A percentile compares a stretch with the other conserved stretches of the same genome.
Conservation (phyloP, 2,113 vertebrate species). For the Carassius gibelio region DNA sequence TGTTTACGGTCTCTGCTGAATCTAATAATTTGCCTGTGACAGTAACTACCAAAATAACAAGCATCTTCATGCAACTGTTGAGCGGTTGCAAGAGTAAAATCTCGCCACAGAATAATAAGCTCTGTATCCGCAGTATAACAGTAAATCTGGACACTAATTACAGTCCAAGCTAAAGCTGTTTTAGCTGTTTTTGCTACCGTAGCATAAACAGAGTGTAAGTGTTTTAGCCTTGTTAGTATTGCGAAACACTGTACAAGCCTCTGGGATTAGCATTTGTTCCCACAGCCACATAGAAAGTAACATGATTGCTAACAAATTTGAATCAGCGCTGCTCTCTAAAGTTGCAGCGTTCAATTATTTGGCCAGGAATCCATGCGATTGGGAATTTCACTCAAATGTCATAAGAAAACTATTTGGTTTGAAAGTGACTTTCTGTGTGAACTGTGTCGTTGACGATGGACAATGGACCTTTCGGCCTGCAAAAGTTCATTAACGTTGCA, state of each 20-base stretch:
- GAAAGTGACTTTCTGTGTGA: background rate
- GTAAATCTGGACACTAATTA: conserved; percentile 33
- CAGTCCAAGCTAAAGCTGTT: conserved; percentile 20
- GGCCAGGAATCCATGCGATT: background rate
- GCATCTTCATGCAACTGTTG: conserved; percentile 13
- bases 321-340: background rate
- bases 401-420: background rate
- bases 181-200: conserved; percentile 1
- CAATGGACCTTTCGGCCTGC: background rate
- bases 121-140: conserved; percentile 24
- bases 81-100: conserved; percentile 16
- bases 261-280: conserved; percentile 23
- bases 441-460: background rate
- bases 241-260: background rate
- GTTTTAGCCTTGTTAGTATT: background rate
- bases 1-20: conserved; percentile 17
- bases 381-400: background rate
- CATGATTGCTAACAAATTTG: background rate
- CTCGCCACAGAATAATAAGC: conserved; percentile 27
- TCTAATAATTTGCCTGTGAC: conserved; percentile 18
- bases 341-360: background rate
- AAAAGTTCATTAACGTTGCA: background rate
- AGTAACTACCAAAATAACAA: conserved; percentile 36
- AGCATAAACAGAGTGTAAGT: conserved; percentile 20
- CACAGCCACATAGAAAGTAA: conserved; percentile 17